Evolutionary conservation across 1,140 invertebrate genomes (phyloP).

Genomic region (Ganaspis sp.): DNA sequence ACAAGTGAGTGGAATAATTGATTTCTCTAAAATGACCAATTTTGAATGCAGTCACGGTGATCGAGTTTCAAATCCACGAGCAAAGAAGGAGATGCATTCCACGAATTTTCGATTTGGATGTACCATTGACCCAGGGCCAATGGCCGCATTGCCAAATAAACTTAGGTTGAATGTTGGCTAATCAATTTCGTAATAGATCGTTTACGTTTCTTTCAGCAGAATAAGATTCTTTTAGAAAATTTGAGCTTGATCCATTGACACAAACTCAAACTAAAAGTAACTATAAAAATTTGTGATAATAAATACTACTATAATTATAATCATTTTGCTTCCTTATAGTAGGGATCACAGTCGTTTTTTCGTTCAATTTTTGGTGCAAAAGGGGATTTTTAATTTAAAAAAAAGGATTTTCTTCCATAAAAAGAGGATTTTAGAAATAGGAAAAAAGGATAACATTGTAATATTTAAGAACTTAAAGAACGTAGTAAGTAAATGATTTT

Average conservation of each 20-base stretch:
- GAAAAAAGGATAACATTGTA: no score
- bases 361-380: no score
- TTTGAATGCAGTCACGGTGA: background rate
- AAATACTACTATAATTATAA: no score
- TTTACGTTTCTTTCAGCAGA: conserved; percentile 10
- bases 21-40: background rate
- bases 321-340: no score
- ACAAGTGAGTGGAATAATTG: background rate
- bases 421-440: no score
- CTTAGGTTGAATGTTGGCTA: conserved; percentile 20
- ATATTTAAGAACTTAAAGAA: no score
- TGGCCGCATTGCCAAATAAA: conserved; percentile 25
- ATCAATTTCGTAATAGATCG: conserved; percentile 18
- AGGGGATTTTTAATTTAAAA: no score
- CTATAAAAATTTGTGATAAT: no score
- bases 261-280: background rate
- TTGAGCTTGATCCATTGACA: background rate
- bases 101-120: conserved; percentile 21
- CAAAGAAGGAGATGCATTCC: conserved; percentile 17
- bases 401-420: no score
- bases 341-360: no score
- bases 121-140: conserved; percentile 21
- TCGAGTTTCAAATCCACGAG: conserved; percentile 2
- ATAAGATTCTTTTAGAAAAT: background rate
- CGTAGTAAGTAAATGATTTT: no score